Conservation (phyloP, 2,888 invertebrate species). For the Embidobia sp. region DNA sequence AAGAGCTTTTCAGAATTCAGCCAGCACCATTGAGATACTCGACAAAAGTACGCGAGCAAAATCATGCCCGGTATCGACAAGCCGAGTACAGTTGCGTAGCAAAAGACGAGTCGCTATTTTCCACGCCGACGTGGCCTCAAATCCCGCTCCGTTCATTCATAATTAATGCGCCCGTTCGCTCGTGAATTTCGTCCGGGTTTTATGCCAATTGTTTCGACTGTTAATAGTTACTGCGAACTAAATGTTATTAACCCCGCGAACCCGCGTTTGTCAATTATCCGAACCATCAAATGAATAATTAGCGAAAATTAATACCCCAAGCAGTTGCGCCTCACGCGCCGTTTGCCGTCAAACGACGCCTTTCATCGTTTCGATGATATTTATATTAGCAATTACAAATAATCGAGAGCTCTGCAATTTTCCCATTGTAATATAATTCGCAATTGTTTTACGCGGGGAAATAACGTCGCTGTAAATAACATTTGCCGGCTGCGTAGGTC, state of each 20-base stretch:
- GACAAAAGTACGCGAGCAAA: conserved; percentile 54
- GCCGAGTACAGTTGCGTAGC: conserved; percentile 35
- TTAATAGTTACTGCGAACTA: too few species aligned
- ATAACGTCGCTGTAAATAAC: background rate
- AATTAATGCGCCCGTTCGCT: conserved; percentile 23
- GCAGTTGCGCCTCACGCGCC: too few species aligned
- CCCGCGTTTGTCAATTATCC: background rate
- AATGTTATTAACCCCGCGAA: background rate
- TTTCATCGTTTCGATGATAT: background rate
- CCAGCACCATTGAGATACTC: conserved; percentile 50
- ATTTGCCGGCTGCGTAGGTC: background rate
- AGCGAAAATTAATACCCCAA: too few species aligned
- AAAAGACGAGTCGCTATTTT: conserved; percentile 36
- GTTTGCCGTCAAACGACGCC: too few species aligned
- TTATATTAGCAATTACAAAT: background rate
- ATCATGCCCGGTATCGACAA: conserved; percentile 56
- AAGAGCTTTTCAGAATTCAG: conserved; percentile 70
- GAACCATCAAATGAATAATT: background rate
- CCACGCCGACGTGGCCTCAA: background rate
- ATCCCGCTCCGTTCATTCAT: conserved; percentile 14
- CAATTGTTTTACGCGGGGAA: background rate
- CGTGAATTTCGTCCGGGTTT: conserved; percentile 10
- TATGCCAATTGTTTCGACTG: too few species aligned
- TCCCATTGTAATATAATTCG: too few species aligned
- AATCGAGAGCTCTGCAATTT: too few species aligned